Conservation (phyloP, 2,888 invertebrate genomes). For the Physocephala rufipes region DNA sequence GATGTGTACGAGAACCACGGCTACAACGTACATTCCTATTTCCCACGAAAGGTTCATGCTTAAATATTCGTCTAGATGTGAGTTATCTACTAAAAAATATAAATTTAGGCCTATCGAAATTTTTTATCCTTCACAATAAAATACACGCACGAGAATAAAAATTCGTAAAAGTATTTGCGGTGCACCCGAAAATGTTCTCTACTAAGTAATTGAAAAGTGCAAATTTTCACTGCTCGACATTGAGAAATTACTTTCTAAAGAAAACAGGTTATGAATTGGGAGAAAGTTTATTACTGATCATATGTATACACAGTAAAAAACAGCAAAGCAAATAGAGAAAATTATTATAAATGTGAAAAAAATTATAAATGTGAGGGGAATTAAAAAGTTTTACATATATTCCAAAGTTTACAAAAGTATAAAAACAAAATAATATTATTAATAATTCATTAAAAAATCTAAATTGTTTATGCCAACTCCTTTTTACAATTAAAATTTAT, state of each 20-base stretch:
- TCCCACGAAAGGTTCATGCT: constrained; percentile 55
- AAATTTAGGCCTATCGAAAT: too few species aligned
- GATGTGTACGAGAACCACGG: constrained; percentile 55
- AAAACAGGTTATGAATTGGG: not conserved
- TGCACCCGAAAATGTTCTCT: not conserved
- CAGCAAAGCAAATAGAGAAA: too few species aligned
- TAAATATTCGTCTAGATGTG: not conserved
- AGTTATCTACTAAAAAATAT: too few species aligned
- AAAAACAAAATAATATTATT: too few species aligned
- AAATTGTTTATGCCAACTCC: too few species aligned
- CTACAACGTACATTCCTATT: constrained; percentile 50
- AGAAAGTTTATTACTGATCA: not conserved
- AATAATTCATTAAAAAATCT: too few species aligned
- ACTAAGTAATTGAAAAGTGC: not conserved
- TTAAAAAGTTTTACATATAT: too few species aligned
- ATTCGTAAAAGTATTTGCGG: not conserved
- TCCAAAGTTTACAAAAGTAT: too few species aligned
- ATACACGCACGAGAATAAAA: too few species aligned
- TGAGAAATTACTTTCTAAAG: not conserved
- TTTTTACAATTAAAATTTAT: too few species aligned
- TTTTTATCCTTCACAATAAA: too few species aligned
- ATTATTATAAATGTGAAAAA: not conserved
- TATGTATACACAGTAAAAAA: not conserved
- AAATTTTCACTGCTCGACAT: not conserved
- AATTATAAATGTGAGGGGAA: too few species aligned